Evolutionary conservation across 2,113 vertebrate species (phyloP), one percentile per base, ranked within the genome.

Genomic region (Setophaga kirtlandii): DNA sequence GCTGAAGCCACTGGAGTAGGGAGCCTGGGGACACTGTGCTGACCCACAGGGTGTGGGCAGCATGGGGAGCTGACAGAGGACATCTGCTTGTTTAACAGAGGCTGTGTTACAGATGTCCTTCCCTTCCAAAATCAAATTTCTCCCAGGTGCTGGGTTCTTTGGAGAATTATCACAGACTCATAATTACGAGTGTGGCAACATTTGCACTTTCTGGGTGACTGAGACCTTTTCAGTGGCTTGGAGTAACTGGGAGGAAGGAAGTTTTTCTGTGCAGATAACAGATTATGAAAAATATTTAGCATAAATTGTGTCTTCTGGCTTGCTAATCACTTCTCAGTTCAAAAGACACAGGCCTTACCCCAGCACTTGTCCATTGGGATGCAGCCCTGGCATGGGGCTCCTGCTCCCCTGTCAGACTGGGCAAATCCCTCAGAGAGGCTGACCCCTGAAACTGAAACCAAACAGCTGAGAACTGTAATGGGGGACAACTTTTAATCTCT

Each of bases 1-100:
- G 46, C 24, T 25, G 78, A 71, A 91, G 95, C 96, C 96, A 58
- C 30, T 41, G 91, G 94, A 97, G 97, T 96, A 96, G 97, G 95
- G 91, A 95, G 91, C 96, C 96, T 14, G 33, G 94, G 93, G 83
- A 96, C 59, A 67, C 21, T 80, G 47, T 81, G 59, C 15, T 3
- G 2, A 63, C 19, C 83, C n/a, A 5, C 2, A 1, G 44, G 44
- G 22, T 27, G 18, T 55, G 47, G 20, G 55, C 41, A 37, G n/a
- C 52, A 6, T 6, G 3, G 22, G 56, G 12, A 50, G 12, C 46
- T 7, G 49, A 7, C 0, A 0, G 70, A 41, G 18, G 17, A 41
- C 60, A 31, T 16, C 25, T 56, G 31, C 47, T 71, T 33, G 27
- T 30, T 44, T 64, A 50, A 69, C 3, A 6, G 86, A 50, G 35